phyloP scores from a whole-genome alignment of 2,888 invertebrate genomes.

The Zaprionus lineosus region DNA sequence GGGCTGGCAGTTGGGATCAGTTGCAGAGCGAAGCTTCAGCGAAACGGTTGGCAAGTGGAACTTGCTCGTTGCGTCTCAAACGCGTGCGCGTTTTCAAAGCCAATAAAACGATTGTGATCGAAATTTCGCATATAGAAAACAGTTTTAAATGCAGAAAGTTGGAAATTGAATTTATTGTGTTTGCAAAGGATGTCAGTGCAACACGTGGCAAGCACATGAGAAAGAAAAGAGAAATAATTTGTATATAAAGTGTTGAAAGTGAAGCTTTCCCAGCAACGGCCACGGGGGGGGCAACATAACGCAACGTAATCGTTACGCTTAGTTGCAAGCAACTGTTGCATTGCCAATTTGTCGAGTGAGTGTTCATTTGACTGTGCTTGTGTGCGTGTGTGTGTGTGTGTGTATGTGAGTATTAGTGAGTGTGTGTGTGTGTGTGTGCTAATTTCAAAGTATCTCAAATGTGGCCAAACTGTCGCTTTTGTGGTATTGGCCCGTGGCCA shows the following conservation, averaged over 20 bases:
- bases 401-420: no score
- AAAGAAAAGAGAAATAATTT: no score
- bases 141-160: no score
- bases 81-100: slow-evolving; percentile 32
- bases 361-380: slow-evolving; percentile 36
- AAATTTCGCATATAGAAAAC: neutral
- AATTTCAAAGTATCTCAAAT: slow-evolving; percentile 14
- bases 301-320: slow-evolving; percentile 74
- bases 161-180: no score
- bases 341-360: slow-evolving; percentile 62
- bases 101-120: neutral
- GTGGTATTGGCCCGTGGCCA: slow-evolving; percentile 58
- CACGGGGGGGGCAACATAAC: slow-evolving; percentile 7
- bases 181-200: slow-evolving; percentile 2
- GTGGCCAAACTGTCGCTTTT: slow-evolving; percentile 35
- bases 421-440: neutral
- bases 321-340: slow-evolving; percentile 69
- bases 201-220: neutral
- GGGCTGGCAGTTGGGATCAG: slow-evolving; percentile 35
- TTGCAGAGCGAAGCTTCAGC: slow-evolving; percentile 60
- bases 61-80: slow-evolving; percentile 15
- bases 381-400: slow-evolving; percentile 2
- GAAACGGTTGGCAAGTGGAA: slow-evolving; percentile 54
- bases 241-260: slow-evolving; percentile 44
- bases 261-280: slow-evolving; percentile 6